These are phyloP conservation scores for Pseudochromis fuscus DNA, from an alignment of 2,797 vertebrate species.

Conservation along the genomic window DNA sequence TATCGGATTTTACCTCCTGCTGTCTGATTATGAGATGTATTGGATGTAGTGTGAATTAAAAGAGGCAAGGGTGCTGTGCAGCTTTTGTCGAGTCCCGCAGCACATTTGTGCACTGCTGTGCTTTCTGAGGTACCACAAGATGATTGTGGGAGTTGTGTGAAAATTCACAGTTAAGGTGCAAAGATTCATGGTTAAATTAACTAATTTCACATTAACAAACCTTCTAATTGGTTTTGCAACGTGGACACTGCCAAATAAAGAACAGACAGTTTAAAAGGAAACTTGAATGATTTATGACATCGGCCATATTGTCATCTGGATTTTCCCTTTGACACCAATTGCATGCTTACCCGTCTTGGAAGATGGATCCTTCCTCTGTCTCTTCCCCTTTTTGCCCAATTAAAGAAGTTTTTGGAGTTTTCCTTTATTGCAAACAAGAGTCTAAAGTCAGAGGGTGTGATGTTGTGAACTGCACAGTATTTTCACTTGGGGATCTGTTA, in stretches of 20 bases:
- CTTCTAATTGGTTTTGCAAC: conserved; percentile 27
- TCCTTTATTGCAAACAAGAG: not conserved
- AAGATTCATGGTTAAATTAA: conserved; percentile 50
- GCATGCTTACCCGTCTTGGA: not conserved
- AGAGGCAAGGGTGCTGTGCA: conserved; percentile 5
- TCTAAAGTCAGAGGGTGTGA: not conserved
- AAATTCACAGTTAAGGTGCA: conserved; percentile 70
- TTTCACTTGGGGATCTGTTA: not conserved
- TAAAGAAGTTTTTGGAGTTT: not conserved
- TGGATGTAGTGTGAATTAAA: conserved; percentile 28
- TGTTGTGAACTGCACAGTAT: not conserved
- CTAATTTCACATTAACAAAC: conserved; percentile 39
- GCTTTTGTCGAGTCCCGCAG: conserved; percentile 34
- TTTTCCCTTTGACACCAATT: not conserved
- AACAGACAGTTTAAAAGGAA: not conserved
- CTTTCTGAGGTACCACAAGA: conserved; percentile 40
- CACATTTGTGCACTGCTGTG: conserved; percentile 49
- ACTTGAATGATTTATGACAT: not conserved
- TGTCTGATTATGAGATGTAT: conserved; percentile 26
- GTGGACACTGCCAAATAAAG: conserved; percentile 12
- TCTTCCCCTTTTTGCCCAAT: not conserved
- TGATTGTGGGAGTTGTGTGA: conserved; percentile 72
- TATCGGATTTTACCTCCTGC: conserved; percentile 15
- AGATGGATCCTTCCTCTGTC: not conserved
- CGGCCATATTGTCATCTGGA: not conserved